These are phyloP conservation scores for Saturnia pavonia DNA, from an alignment of 2,888 invertebrate genomes.

Conservation along the genomic window DNA sequence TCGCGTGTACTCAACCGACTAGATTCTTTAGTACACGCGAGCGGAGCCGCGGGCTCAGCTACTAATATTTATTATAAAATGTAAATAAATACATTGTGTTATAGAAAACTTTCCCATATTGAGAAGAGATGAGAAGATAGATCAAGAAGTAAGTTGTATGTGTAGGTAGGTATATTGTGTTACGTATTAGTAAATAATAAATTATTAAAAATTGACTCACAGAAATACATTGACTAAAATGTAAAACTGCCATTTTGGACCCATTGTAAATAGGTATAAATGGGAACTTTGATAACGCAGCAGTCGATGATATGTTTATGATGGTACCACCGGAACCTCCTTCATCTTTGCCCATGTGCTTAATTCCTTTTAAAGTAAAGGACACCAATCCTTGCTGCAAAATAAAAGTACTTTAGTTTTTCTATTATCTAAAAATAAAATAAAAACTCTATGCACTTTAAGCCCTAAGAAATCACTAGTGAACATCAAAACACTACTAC, in stretches of 20 bases:
- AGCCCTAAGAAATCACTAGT: no score
- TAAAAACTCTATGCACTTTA: no score
- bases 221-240: conserved; percentile 46
- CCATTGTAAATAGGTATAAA: conserved; percentile 46
- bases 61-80: no score
- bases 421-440: neutral
- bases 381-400: conserved; percentile 71
- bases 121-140: neutral
- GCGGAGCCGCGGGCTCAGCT: no score
- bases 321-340: conserved; percentile 53
- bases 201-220: conserved; percentile 32
- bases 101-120: no score
- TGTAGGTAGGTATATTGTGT: no score
- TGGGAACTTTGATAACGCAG: conserved; percentile 34
- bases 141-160: neutral
- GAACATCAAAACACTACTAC: no score
- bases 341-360: conserved; percentile 49
- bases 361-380: conserved; percentile 53
- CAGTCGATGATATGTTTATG: conserved; percentile 49
- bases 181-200: no score
- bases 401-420: neutral
- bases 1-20: no score
- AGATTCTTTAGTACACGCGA: no score
- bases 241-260: conserved; percentile 47
- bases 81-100: no score